Base-by-base conservation (phyloP, 2,113 vertebrate genomes). In the Orthochromis indermauri region DNA sequence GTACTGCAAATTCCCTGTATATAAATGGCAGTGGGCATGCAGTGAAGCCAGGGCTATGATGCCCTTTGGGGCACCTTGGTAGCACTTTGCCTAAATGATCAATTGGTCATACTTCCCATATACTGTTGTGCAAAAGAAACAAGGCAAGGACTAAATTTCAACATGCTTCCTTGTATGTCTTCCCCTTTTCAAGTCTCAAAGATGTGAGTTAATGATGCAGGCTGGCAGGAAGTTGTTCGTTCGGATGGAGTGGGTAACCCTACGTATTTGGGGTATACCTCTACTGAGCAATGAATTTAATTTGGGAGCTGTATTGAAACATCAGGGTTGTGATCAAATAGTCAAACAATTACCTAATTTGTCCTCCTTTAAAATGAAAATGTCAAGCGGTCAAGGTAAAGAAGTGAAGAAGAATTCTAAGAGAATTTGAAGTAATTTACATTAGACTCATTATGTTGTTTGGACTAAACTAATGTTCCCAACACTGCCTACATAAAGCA, bases 21-120 rank as follows among this genome's bases (percentile, higher is more conserved):
- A 78, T 51, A 78, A 78, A 78, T 78, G 73, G 45, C 42, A 78
- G 73, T 51, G 17, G 17, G 45, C 73, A 78, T 78, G 73, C 45
- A 49, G 42, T 78, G 73, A 31, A 31, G 10, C 45, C 0, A 51
- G 26, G 40, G 45, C 45, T 51, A 49, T 51, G 45, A 51, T 7
- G 45, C 73, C 73, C 16, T 78, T 78, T 9, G 45, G 45, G 73
- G 26, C 45, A 31, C 73, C 73, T n/a, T 49, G 45, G 45, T 31
- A 51, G 26, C 45, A 78, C 26, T 78, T 78, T 33, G 5, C 73
- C 42, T 51, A 51, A 51, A 51, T n/a, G 26, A n/a, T 78, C 17
- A 78, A 33, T 28, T 78, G 26, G 73, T 13, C 73, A 51, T 78
- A 51, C 45, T 78, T 51, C 1, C 17, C 26, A 78, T 51, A n/a